phyloP scores from a whole-genome alignment of 1,140 invertebrate species.

The Lasioglossum baleicum region DNA sequence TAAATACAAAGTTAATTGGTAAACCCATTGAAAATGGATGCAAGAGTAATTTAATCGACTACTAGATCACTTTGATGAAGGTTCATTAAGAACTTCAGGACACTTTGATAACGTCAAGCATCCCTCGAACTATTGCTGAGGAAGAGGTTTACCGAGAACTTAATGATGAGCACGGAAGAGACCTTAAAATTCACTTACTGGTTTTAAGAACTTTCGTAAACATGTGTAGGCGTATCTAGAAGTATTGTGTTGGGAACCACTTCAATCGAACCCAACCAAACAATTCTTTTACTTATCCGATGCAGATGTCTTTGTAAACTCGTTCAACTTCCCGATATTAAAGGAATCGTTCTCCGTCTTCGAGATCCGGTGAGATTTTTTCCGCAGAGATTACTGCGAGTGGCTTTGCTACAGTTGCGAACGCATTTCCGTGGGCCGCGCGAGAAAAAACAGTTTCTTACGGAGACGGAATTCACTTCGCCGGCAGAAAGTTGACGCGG shows the following conservation, averaged over 20 bases:
- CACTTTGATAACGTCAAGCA: too few relatives aligned
- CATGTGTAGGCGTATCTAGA: not conserved
- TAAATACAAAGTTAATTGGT: too few relatives aligned
- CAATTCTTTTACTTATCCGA: not conserved
- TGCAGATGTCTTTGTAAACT: not conserved
- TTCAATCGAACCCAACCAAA: not conserved
- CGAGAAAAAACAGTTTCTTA: not conserved
- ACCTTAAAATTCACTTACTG: too few relatives aligned
- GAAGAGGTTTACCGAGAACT: too few relatives aligned
- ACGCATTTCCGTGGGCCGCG: not conserved
- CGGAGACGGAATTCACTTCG: constrained; percentile 5
- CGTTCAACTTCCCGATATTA: not conserved
- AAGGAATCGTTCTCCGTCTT: not conserved
- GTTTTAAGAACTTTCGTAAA: too few relatives aligned
- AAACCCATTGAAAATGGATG: too few relatives aligned
- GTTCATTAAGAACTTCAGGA: too few relatives aligned
- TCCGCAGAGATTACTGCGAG: not conserved
- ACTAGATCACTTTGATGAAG: too few relatives aligned
- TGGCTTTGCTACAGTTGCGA: not conserved
- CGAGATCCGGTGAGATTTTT: not conserved
- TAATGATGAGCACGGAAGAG: too few relatives aligned
- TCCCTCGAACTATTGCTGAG: too few relatives aligned
- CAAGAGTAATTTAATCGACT: too few relatives aligned
- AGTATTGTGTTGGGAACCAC: not conserved
- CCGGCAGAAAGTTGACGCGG: not conserved